phyloP scores from a whole-genome alignment of 2,888 invertebrate genomes.

The Leucania comma region DNA sequence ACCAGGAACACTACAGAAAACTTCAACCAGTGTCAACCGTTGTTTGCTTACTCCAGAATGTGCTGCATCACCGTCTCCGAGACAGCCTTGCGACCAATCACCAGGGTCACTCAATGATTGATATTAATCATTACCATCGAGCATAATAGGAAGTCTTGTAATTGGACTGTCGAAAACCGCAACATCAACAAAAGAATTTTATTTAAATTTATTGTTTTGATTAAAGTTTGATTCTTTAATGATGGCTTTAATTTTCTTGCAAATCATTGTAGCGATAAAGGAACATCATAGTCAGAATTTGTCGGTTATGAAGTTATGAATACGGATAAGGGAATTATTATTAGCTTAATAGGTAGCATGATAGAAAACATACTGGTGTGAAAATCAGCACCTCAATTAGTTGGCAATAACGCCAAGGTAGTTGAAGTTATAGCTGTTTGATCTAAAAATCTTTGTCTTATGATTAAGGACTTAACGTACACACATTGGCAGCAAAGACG shows the following conservation, averaged over 20 bases:
- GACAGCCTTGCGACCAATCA: constrained; percentile 63
- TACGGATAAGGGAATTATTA: neutral
- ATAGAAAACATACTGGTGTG: constrained; percentile 8
- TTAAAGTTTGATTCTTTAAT: constrained; percentile 27
- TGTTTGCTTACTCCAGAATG: constrained; percentile 41
- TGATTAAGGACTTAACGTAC: neutral
- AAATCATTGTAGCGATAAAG: constrained; percentile 3
- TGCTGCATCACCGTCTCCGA: constrained; percentile 57
- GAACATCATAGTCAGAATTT: neutral
- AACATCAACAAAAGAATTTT: constrained; percentile 47
- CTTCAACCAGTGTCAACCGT: constrained; percentile 42
- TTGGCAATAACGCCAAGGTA: constrained; percentile 1
- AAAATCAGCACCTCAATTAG: constrained; percentile 24
- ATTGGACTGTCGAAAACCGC: constrained; percentile 50
- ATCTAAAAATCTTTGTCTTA: neutral
- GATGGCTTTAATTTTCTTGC: constrained; percentile 10
- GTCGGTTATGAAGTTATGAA: neutral
- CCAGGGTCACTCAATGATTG: constrained; percentile 49
- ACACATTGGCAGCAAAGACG: neutral
- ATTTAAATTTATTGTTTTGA: constrained; percentile 42
- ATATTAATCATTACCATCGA: constrained; percentile 57
- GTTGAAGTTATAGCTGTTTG: neutral
- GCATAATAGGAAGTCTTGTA: constrained; percentile 53
- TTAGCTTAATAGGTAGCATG: too few relatives aligned
- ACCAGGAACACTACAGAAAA: constrained; percentile 35